phyloP scores from a whole-genome alignment of 2,888 invertebrate genomes.

The Embidobia sp. region DNA sequence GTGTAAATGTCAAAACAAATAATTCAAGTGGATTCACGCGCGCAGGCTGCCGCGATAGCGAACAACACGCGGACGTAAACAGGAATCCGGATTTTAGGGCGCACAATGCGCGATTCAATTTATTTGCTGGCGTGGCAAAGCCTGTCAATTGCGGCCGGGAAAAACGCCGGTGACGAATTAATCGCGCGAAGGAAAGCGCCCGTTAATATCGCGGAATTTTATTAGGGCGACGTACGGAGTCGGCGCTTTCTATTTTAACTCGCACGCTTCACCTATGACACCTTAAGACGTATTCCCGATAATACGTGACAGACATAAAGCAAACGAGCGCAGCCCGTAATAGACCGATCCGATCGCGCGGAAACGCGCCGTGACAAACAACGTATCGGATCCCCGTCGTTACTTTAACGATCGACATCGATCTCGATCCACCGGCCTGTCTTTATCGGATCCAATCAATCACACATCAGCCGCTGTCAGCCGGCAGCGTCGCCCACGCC shows the following conservation, averaged over 20 bases:
- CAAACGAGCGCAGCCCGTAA: slow-evolving; percentile 39
- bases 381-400: slow-evolving; percentile 60
- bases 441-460: slow-evolving; percentile 53
- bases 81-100: background rate
- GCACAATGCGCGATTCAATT: slow-evolving; percentile 23
- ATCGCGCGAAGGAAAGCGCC: slow-evolving; percentile 26
- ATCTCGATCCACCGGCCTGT: slow-evolving; percentile 50
- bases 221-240: slow-evolving; percentile 27
- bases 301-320: slow-evolving; percentile 60
- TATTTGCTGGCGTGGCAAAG: slow-evolving; percentile 2
- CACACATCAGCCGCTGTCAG: slow-evolving; percentile 27
- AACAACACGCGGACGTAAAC: slow-evolving; percentile 30
- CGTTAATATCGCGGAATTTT: slow-evolving; percentile 40
- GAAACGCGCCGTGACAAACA: slow-evolving; percentile 57
- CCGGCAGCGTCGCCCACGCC: slow-evolving; percentile 18
- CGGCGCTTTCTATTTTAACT: slow-evolving; percentile 51
- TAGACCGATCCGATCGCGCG: slow-evolving; percentile 52
- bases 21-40: slow-evolving; percentile 43
- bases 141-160: background rate
- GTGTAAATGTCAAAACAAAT: slow-evolving; percentile 61
- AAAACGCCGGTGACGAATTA: slow-evolving; percentile 26
- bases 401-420: slow-evolving; percentile 61
- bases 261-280: slow-evolving; percentile 48
- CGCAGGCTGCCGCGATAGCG: slow-evolving; percentile 16
- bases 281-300: slow-evolving; percentile 57